These are phyloP conservation scores for Lasioglossum oenotherae DNA, from an alignment of 2,888 invertebrate genomes.

Conservation along the genomic window DNA sequence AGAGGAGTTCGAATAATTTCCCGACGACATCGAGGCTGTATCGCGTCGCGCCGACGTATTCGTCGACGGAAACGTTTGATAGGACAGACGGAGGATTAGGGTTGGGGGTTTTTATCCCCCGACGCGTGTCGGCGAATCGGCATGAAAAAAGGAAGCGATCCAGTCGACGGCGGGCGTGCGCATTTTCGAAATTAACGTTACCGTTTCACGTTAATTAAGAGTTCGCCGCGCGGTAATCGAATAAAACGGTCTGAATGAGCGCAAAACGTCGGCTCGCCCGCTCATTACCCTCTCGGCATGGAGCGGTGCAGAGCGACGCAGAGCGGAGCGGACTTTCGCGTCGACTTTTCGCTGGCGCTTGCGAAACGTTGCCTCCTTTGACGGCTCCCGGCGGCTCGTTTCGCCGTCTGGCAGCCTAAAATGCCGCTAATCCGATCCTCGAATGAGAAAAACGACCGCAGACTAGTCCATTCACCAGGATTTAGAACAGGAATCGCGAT, in stretches of 20 bases:
- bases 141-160: not conserved
- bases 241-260: constrained; percentile 19
- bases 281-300: constrained; percentile 6
- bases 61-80: not conserved
- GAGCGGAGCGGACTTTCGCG: not conserved
- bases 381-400: not conserved
- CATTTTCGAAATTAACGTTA: constrained; percentile 21
- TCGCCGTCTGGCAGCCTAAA: constrained; percentile 1
- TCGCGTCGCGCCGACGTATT: constrained; percentile 2
- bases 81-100: not conserved
- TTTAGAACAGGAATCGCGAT: constrained; percentile 1
- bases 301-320: not conserved
- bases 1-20: not conserved
- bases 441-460: not conserved
- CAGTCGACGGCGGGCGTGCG: not conserved
- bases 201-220: constrained; percentile 33
- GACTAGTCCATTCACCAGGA: not conserved
- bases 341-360: not conserved
- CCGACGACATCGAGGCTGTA: not conserved
- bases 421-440: constrained; percentile 1
- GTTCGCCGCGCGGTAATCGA: constrained; percentile 18
- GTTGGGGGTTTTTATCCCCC: not conserved
- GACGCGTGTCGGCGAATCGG: constrained; percentile 2
- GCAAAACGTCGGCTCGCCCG: constrained; percentile 14
- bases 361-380: constrained; percentile 14